Percentiles rank a stretch among this genome's conserved stretches.
These are phyloP conservation scores for Eubasilissa splendida DNA, from an alignment of 2,888 invertebrate genomes.

Conservation along the genomic window DNA sequence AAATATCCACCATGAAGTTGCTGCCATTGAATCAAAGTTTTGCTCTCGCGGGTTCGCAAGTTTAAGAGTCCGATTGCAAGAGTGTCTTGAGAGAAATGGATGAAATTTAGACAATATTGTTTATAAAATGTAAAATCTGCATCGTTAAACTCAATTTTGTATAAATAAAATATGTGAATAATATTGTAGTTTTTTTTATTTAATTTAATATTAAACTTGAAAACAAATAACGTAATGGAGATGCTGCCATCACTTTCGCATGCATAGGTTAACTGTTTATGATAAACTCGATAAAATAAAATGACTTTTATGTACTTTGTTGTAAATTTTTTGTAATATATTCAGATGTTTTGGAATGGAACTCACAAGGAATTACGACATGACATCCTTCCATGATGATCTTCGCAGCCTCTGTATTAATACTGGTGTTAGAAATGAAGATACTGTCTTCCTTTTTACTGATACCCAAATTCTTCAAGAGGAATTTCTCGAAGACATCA, in stretches of 20 bases:
- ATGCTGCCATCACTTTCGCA: not conserved
- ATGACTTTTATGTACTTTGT: not conserved
- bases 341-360: slow-evolving; percentile 89
- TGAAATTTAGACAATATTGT: too few species aligned
- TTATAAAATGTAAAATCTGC: too few species aligned
- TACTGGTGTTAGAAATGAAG: slow-evolving; percentile 82
- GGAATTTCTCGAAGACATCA: slow-evolving; percentile 93
- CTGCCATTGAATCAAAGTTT: too few species aligned
- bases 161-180: too few species aligned
- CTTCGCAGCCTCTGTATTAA: slow-evolving; percentile 84
- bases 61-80: too few species aligned
- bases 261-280: not conserved
- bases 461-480: slow-evolving; percentile 93
- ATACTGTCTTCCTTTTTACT: slow-evolving; percentile 89
- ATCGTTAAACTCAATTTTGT: too few species aligned
- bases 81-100: too few species aligned
- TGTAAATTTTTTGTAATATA: slow-evolving; percentile 34
- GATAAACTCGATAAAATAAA: not conserved
- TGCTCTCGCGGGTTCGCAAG: too few species aligned
- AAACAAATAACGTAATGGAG: not conserved
- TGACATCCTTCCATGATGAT: slow-evolving; percentile 88
- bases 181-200: too few species aligned
- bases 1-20: too few species aligned
- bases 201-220: too few species aligned
- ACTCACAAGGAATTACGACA: slow-evolving; percentile 87